Percentiles rank a stretch among this genome's conserved stretches.
These are phyloP conservation scores for Agelaius tricolor DNA, from an alignment of 2,113 vertebrate species.

Conservation along the genomic window DNA sequence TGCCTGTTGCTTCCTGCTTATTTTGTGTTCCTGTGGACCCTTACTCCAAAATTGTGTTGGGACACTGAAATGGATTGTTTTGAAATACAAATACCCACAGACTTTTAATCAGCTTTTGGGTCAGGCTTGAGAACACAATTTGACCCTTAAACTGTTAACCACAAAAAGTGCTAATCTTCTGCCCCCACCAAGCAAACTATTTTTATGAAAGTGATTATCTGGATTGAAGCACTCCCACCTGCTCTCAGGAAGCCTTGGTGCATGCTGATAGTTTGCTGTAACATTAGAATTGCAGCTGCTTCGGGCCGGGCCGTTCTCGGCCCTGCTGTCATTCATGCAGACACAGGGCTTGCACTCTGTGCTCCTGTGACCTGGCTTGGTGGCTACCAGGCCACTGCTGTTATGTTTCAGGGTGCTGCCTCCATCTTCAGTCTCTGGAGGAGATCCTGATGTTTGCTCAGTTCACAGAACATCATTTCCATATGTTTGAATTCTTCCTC, in stretches of 20 bases:
- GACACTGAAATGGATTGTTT: not conserved
- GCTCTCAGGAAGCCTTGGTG: constrained; percentile 36
- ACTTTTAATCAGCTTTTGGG: not conserved
- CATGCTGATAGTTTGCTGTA: not conserved
- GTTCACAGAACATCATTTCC: not conserved
- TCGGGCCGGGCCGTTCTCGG: rapidly evolving
- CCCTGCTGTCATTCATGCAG: not conserved
- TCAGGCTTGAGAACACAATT: not conserved
- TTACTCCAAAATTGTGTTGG: not conserved
- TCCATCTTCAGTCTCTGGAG: not conserved
- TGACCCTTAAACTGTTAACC: not conserved
- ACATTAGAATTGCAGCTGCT: constrained; percentile 52
- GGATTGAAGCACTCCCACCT: not conserved
- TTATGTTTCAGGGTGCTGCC: not conserved
- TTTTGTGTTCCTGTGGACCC: not conserved
- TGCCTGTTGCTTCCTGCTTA: not conserved
- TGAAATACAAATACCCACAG: not conserved
- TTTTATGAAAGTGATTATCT: constrained; percentile 38
- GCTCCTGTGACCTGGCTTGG: not conserved
- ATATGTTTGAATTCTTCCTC: not conserved
- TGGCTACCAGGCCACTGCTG: not conserved
- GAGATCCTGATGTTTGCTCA: not conserved
- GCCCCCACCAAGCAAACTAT: not conserved
- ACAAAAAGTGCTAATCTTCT: constrained; percentile 15
- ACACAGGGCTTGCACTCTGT: not conserved